Evolutionary conservation across 2,888 invertebrate species (phyloP).

Genomic region (Geophilus truncorum): DNA sequence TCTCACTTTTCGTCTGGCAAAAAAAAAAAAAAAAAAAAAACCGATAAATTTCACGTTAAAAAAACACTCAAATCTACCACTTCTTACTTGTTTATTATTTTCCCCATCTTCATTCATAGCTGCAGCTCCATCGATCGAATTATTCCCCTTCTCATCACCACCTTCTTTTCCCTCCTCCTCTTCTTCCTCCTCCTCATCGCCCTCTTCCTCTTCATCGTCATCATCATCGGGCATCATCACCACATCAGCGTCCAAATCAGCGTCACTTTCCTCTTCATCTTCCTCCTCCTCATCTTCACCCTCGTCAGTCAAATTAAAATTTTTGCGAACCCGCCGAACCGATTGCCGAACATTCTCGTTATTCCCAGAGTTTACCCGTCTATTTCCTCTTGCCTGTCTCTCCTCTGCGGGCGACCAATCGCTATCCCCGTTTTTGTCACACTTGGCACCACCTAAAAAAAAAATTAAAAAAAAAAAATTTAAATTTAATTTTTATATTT

Average conservation of each 20-base stretch:
- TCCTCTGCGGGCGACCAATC: conserved; percentile 32
- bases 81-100: conserved; percentile 4
- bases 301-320: background rate
- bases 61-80: background rate
- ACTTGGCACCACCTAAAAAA: background rate
- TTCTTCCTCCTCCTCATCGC: background rate
- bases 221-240: conserved; percentile 13
- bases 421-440: conserved; percentile 30
- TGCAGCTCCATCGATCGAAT: background rate
- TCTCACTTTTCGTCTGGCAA: background rate
- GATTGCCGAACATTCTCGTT: conserved; percentile 8
- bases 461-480: background rate
- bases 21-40: background rate
- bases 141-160: background rate
- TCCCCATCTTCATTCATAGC: background rate
- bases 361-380: background rate
- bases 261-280: conserved; percentile 30
- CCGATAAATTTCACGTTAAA: background rate
- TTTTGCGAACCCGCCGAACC: background rate
- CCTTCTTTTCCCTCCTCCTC: background rate
- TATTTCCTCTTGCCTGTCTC: background rate
- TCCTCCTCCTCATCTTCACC: conserved; percentile 28
- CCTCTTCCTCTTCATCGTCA: conserved; percentile 33
- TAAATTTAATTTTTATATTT: background rate
- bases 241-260: conserved; percentile 19